Evolutionary conservation across 2,888 invertebrate genomes (phyloP).

Genomic region (Synanthedon formicaeformis): DNA sequence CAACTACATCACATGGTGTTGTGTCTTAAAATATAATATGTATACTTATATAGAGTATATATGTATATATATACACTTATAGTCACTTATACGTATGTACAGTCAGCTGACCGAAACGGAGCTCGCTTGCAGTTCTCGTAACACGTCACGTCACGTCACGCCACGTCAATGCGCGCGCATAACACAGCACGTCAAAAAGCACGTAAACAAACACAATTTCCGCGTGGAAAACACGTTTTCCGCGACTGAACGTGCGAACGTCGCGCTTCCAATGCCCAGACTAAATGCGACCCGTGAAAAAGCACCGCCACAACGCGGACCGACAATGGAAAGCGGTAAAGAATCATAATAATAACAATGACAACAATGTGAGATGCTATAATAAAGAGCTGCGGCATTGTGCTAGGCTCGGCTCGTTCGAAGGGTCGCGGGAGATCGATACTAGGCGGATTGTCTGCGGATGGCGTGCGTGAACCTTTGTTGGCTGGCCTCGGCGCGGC

Average conservation of each 20-base stretch:
- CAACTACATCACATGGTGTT: neutral
- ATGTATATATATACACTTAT: neutral
- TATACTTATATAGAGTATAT: neutral
- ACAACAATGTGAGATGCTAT: constrained; percentile 72
- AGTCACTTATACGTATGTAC: constrained; percentile 9
- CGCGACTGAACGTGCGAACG: constrained; percentile 67
- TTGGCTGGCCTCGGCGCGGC: constrained; percentile 26
- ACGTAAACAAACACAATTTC: constrained; percentile 45
- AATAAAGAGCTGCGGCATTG: constrained; percentile 70
- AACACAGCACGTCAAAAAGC: constrained; percentile 33
- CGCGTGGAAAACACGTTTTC: constrained; percentile 63
- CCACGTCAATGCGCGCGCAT: constrained; percentile 43
- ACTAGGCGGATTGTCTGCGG: constrained; percentile 63
- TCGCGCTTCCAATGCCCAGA: constrained; percentile 68
- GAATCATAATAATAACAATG: constrained; percentile 72
- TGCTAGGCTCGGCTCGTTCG: constrained; percentile 65
- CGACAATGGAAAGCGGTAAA: constrained; percentile 72
- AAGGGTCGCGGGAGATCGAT: constrained; percentile 69
- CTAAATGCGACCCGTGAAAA: constrained; percentile 70
- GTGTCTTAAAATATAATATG: too few species aligned
- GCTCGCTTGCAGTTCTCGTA: constrained; percentile 8
- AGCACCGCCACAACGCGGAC: constrained; percentile 69
- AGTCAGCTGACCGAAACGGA: constrained; percentile 20
- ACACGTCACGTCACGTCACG: constrained; percentile 6
- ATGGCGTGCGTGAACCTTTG: constrained; percentile 59